Evolutionary conservation across 1,140 invertebrate species (phyloP), one percentile per base, ranked within the genome.

Genomic region (Ceratina australensis): DNA sequence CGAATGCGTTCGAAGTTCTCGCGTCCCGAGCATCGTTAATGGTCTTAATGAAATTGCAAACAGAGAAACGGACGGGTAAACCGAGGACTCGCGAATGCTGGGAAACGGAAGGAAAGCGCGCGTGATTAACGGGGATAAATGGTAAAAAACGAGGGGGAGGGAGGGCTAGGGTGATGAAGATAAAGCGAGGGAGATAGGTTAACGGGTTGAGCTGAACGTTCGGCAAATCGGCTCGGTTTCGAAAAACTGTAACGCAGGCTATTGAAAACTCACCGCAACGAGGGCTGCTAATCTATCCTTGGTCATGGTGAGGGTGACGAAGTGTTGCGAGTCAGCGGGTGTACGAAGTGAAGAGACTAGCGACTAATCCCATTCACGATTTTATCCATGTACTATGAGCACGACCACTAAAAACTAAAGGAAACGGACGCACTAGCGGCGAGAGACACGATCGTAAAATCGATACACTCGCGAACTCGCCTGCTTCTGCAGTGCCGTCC

Each of bases 281-380:
- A 98, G 95, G 92, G 97, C 97, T 94, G 97, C 97, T 95, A 99
- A 97, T 95, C 97, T 97, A 95, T 99, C 97, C 95, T 98, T 99
- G 93, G 97, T 98, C 98, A 98, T 98, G 93, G 94, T 96, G 93
- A 93, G 83, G 86, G 81, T 87, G 85, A 87, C 91, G 93, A 89
- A 86, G 83, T 88, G 82, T 90, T 86, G 87, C 82, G 83, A 90
- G 86, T 90, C 87, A 90, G 86, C 87, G 85, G 85, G 83, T 87
- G 87, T 87, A 87, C 87, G 84, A 77, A 86, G 84, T 81, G 87
- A 80, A 86, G 77, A 87, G 85, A 88, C 88, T 89, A 90, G 83
- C 87, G 94, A 93, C 94, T 94, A 95, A 95, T 95, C 95, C 95
- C 95, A 95, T 95, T 95, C 94, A 95, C 95, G 92, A 93, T 93